Evolutionary conservation across 2,888 invertebrate genomes (phyloP).

Genomic region (Volucella inflata): DNA sequence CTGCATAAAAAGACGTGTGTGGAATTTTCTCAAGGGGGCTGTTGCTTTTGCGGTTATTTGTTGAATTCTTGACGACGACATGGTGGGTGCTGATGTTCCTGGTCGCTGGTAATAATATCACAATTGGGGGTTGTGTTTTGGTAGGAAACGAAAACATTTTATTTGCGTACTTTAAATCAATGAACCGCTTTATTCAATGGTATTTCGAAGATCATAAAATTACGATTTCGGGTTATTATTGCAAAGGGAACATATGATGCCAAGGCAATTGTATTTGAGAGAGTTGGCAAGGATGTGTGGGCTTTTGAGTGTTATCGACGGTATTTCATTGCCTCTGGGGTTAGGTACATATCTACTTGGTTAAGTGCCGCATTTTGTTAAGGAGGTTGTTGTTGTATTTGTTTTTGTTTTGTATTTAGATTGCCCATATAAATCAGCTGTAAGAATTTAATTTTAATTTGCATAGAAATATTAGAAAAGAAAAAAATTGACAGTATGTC

Average conservation of each 20-base stretch:
- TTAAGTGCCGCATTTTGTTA: neutral
- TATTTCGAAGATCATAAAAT: slow-evolving; percentile 75
- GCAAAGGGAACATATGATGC: slow-evolving; percentile 70
- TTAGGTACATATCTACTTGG: neutral
- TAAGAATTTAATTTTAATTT: too few species aligned
- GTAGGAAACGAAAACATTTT: slow-evolving; percentile 51
- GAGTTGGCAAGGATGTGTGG: neutral
- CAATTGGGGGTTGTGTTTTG: slow-evolving; percentile 13
- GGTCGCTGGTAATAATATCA: slow-evolving; percentile 25
- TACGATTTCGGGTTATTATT: slow-evolving; percentile 72
- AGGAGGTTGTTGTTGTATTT: too few species aligned
- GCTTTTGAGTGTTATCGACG: slow-evolving; percentile 16
- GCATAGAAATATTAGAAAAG: too few species aligned
- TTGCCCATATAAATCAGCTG: too few species aligned
- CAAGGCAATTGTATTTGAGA: slow-evolving; percentile 40
- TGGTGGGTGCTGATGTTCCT: neutral
- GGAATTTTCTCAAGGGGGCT: slow-evolving; percentile 63
- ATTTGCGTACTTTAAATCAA: slow-evolving; percentile 75
- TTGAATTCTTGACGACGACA: slow-evolving; percentile 64
- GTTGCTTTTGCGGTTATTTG: slow-evolving; percentile 65
- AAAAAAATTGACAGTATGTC: too few species aligned
- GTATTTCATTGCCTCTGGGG: neutral
- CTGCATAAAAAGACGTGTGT: slow-evolving; percentile 62
- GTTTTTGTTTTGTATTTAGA: too few species aligned
- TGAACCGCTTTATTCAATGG: slow-evolving; percentile 70